Evolutionary conservation across 2,888 invertebrate species (phyloP).

Genomic region (Dendrolimus houi): DNA sequence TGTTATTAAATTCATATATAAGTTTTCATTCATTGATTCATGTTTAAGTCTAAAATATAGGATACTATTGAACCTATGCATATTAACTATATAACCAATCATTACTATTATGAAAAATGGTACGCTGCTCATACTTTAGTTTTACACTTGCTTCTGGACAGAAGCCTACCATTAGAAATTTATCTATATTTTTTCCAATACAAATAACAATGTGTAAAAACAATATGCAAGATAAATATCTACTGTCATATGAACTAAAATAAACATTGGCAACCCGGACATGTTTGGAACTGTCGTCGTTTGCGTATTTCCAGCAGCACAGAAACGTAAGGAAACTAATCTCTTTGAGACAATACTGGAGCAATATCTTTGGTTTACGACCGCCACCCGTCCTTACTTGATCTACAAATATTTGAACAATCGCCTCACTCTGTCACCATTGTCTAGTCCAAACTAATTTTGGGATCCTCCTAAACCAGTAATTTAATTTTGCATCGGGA

Average conservation of each 20-base stretch:
- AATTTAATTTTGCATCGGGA: conserved; percentile 62
- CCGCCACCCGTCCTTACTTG: conserved; percentile 35
- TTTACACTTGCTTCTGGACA: no score
- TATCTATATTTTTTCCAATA: no score
- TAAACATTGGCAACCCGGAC: not conserved
- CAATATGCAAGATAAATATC: no score
- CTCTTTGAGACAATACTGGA: conserved; percentile 65
- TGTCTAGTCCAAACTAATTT: conserved; percentile 72
- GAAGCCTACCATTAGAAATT: no score
- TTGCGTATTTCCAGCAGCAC: conserved; percentile 32
- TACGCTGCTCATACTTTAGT: no score
- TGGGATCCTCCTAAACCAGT: conserved; percentile 43
- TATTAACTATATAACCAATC: no score
- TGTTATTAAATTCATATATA: no score
- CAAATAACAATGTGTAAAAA: no score
- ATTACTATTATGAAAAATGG: no score
- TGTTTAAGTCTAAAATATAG: no score
- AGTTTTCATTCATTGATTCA: no score
- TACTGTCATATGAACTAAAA: not conserved
- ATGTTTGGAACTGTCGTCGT: conserved; percentile 15
- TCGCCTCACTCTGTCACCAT: conserved; percentile 43
- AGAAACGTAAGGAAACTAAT: conserved; percentile 60
- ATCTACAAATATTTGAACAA: conserved; percentile 69
- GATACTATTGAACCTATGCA: no score
- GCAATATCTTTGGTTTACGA: conserved; percentile 70